These are phyloP conservation scores for Pangasius djambal DNA, from an alignment of 2,797 vertebrate genomes.

Conservation along the genomic window DNA sequence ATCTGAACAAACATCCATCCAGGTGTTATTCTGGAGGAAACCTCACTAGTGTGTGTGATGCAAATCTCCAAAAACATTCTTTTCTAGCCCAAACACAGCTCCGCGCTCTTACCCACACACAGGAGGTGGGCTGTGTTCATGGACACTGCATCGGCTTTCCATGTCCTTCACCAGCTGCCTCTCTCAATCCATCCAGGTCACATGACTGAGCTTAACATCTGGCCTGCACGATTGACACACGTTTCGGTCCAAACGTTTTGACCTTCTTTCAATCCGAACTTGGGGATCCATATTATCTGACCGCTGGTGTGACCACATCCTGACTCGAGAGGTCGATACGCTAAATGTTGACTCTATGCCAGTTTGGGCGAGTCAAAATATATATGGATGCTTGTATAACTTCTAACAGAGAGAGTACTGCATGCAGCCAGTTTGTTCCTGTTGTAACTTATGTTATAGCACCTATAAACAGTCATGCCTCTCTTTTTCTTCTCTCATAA, in stretches of 20 bases:
- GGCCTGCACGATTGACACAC: background rate
- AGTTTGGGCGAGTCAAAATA: background rate
- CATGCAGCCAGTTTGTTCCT: too few relatives aligned
- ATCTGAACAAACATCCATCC: constrained; percentile 43
- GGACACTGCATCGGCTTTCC: constrained; percentile 12
- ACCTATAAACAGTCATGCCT: background rate
- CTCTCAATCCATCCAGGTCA: constrained; percentile 25
- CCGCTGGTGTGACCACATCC: background rate
- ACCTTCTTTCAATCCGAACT: constrained; percentile 18
- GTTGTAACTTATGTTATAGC: background rate
- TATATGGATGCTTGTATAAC: background rate
- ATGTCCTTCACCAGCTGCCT: constrained; percentile 17
- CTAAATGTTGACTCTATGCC: constrained; percentile 5
- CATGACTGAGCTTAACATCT: constrained; percentile 35
- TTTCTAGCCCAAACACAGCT: constrained; percentile 38
- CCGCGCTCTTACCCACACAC: constrained; percentile 15
- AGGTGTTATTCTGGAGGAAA: constrained; percentile 42
- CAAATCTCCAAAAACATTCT: constrained; percentile 19
- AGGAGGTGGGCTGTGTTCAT: constrained; percentile 45
- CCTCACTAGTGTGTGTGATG: constrained; percentile 6
- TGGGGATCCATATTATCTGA: constrained; percentile 7
- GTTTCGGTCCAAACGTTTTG: constrained; percentile 13
- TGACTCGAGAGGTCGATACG: background rate
- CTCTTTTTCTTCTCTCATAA: background rate
- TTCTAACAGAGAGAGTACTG: background rate